phyloP scores from a whole-genome alignment of 2,797 vertebrate species.

The Crenuchus spilurus region DNA sequence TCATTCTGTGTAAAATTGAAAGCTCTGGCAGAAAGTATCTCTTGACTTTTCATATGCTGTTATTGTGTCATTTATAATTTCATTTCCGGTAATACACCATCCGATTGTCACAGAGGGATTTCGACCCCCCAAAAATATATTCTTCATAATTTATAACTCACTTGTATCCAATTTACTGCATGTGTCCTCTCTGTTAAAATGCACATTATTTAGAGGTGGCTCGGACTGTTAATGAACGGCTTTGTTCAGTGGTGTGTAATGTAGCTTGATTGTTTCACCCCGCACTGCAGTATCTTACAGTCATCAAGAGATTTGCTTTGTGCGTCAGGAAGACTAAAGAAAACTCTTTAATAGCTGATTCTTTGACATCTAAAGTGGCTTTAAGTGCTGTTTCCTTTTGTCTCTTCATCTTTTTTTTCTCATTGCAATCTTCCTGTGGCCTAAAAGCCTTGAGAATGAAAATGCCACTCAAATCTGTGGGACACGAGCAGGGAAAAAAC shows the following conservation, averaged over 20 bases:
- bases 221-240: slow-evolving; percentile 3
- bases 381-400: slow-evolving; percentile 21
- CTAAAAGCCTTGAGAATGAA: slow-evolving; percentile 57
- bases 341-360: slow-evolving; percentile 15
- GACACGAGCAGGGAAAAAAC: neutral
- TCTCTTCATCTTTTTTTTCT: slow-evolving; percentile 24
- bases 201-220: neutral
- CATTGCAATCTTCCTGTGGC: neutral
- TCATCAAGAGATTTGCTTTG: neutral
- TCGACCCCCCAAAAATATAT: neutral
- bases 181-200: neutral
- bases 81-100: neutral
- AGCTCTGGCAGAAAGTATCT: slow-evolving; percentile 18
- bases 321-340: slow-evolving; percentile 17
- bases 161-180: neutral
- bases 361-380: slow-evolving; percentile 14
- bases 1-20: slow-evolving; percentile 62
- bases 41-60: slow-evolving; percentile 1
- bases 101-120: slow-evolving; percentile 2
- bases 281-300: neutral
- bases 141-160: slow-evolving; percentile 11
- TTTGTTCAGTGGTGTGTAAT: slow-evolving; percentile 12
- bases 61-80: slow-evolving; percentile 17
- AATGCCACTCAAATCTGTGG: slow-evolving; percentile 54
- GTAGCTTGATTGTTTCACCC: slow-evolving; percentile 10